phyloP scores from a whole-genome alignment of 2,888 invertebrate genomes.

The Thereva unica region DNA sequence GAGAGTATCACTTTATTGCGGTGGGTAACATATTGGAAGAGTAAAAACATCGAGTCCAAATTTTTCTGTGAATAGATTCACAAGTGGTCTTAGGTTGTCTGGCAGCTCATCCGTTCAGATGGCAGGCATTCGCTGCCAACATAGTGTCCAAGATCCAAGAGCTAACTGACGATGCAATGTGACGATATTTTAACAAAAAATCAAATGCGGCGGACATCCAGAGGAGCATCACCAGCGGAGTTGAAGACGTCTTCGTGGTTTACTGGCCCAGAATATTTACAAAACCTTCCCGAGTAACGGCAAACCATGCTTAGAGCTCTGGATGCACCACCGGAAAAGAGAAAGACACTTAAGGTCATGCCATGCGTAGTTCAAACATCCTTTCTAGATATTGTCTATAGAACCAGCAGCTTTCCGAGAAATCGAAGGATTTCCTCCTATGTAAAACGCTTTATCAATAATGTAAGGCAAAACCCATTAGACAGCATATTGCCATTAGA shows the following conservation, averaged over 20 bases:
- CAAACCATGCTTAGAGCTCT: neutral
- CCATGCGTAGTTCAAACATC: neutral
- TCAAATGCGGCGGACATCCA: slow-evolving; percentile 43
- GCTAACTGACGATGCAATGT: slow-evolving; percentile 23
- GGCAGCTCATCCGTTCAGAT: neutral
- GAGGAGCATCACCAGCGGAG: neutral
- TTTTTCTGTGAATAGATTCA: neutral
- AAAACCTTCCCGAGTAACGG: neutral
- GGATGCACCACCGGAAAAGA: neutral
- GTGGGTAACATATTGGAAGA: too few relatives aligned
- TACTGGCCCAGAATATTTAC: neutral
- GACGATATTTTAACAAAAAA: slow-evolving; percentile 38
- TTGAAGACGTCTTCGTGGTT: neutral
- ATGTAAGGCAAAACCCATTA: neutral
- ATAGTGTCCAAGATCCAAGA: slow-evolving; percentile 40
- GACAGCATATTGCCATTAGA: neutral
- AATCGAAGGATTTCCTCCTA: neutral
- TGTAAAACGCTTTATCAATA: neutral
- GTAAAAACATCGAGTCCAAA: too few relatives aligned
- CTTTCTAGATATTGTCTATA: neutral
- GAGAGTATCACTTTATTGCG: too few relatives aligned
- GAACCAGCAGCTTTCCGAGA: neutral
- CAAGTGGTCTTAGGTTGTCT: slow-evolving; percentile 26
- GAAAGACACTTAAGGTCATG: neutral
- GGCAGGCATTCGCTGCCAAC: slow-evolving; percentile 32